phyloP scores from a whole-genome alignment of 92 coral and sea anemone genomes.

The Metridium senile region DNA sequence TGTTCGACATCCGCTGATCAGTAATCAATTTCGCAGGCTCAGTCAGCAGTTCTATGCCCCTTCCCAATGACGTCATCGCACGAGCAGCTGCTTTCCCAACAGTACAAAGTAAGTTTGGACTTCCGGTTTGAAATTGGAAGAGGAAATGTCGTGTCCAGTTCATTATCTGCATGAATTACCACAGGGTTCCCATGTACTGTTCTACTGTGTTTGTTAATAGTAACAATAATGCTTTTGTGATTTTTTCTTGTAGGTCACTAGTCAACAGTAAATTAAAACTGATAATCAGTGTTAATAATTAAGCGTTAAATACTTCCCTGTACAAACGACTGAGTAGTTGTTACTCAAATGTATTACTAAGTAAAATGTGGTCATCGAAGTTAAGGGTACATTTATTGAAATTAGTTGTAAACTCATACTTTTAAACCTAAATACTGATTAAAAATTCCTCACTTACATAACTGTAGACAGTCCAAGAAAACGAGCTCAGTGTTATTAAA shows the following conservation, averaged over 20 bases:
- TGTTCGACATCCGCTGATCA: no score
- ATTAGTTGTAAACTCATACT: no score
- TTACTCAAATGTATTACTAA: background rate
- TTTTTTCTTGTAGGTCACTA: background rate
- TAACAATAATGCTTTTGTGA: background rate
- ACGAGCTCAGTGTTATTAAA: no score
- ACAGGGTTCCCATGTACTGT: conserved; percentile 1
- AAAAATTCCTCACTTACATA: no score
- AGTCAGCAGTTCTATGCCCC: conserved; percentile 64
- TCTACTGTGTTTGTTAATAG: background rate
- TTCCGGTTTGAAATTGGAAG: background rate
- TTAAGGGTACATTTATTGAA: no score
- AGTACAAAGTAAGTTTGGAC: conserved; percentile 82
- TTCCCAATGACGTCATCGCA: conserved; percentile 87
- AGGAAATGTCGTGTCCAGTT: background rate
- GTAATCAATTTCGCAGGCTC: conserved; percentile 22
- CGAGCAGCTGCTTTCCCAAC: conserved; percentile 98
- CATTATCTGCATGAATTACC: background rate
- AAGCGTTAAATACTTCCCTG: background rate
- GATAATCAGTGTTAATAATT: conserved; percentile 13
- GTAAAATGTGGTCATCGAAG: no score
- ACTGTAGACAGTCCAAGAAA: no score
- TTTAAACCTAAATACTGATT: no score
- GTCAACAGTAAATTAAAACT: background rate
- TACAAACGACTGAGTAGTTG: background rate